A percentile compares a stretch with the other conserved stretches of the same genome.
Conservation (phyloP, 92 coral and sea anemone genomes). For the Micromussa lordhowensis region DNA sequence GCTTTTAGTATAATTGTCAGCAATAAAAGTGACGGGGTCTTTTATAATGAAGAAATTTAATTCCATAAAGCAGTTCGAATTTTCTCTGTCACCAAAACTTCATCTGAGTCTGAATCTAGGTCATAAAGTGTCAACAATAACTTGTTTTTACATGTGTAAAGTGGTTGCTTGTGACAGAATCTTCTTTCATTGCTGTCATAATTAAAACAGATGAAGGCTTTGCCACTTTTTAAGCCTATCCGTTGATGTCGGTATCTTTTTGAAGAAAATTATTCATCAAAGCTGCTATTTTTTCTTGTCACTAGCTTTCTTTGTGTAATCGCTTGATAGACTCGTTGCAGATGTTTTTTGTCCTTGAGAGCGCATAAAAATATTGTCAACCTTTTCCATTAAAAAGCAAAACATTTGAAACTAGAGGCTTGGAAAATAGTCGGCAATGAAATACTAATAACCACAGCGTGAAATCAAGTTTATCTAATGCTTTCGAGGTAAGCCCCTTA, state of each 20-base stretch:
- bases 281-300: conserved; percentile 4
- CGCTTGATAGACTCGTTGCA: not conserved
- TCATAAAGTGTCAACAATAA: not conserved
- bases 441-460: conserved; percentile 17
- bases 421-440: not conserved
- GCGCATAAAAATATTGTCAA: not conserved
- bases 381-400: not conserved
- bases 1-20: not conserved
- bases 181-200: not conserved
- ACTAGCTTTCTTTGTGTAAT: not conserved
- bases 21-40: not conserved
- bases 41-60: not conserved
- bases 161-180: conserved; percentile 1
- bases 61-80: not conserved
- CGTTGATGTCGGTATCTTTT: conserved; percentile 19
- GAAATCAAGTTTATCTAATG: not conserved
- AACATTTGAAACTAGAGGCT: not conserved
- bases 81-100: not conserved
- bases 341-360: not conserved
- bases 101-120: conserved; percentile 4
- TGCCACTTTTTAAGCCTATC: conserved; percentile 13
- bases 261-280: conserved; percentile 11
- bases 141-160: conserved; percentile 3
- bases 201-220: not conserved
- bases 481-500: conserved; percentile 13